These are phyloP conservation scores for Antheraea pernyi DNA, from an alignment of 1,140 invertebrate genomes.

Conservation along the genomic window DNA sequence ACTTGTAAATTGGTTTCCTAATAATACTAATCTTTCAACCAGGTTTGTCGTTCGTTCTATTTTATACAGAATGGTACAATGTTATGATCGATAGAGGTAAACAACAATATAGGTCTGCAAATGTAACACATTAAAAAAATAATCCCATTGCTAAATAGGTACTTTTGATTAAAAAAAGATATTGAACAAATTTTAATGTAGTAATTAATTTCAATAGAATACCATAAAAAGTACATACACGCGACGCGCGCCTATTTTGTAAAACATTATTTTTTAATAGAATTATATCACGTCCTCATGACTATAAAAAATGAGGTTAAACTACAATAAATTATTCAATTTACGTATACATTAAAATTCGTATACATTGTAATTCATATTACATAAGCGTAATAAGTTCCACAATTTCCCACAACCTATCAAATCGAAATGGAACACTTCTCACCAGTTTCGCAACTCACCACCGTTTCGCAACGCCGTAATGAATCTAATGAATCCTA, in stretches of 20 bases:
- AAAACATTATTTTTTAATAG: too few species aligned
- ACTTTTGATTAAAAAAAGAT: too few species aligned
- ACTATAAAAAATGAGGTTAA: too few species aligned
- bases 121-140: too few species aligned
- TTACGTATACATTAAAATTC: not conserved
- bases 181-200: too few species aligned
- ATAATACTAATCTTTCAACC: not conserved
- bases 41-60: not conserved
- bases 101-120: too few species aligned
- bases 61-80: not conserved
- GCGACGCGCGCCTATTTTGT: too few species aligned
- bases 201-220: too few species aligned
- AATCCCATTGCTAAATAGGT: too few species aligned
- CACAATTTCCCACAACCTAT: slow-evolving; percentile 15
- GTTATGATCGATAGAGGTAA: not conserved
- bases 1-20: not conserved
- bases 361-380: not conserved
- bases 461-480: slow-evolving; percentile 37
- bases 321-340: slow-evolving; percentile 4
- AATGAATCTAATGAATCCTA: slow-evolving; percentile 49
- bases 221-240: too few species aligned
- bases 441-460: too few species aligned
- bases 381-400: not conserved
- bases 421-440: slow-evolving; percentile 22
- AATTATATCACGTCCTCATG: too few species aligned